A percentile compares a stretch with the other conserved stretches of the same genome.
phyloP scores from a whole-genome alignment of 2,113 vertebrate species.

The Aphyosemion australe region DNA sequence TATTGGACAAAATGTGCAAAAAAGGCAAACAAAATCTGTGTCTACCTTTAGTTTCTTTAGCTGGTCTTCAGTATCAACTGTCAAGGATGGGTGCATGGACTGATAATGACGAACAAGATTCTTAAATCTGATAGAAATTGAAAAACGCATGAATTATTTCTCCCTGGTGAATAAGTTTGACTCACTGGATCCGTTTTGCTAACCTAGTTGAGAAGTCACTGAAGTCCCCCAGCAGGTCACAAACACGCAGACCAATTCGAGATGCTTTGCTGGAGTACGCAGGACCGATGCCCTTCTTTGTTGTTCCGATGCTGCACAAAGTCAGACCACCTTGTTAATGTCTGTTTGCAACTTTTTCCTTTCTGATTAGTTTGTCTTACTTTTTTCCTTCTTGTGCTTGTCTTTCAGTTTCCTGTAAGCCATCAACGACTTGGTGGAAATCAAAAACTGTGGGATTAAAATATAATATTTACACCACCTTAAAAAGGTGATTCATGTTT shows the following conservation, averaged over 20 bases:
- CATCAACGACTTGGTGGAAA: constrained; percentile 96
- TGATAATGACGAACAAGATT: constrained; percentile 91
- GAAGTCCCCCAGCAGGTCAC: constrained; percentile 94
- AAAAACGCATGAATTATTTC: background rate
- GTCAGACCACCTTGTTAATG: background rate
- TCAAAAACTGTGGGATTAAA: constrained; percentile 87
- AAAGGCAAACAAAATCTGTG: background rate
- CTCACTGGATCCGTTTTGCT: background rate
- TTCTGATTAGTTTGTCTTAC: constrained; percentile 70
- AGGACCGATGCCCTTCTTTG: constrained; percentile 96
- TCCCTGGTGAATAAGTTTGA: background rate
- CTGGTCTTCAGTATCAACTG: constrained; percentile 88
- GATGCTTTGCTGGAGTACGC: constrained; percentile 96
- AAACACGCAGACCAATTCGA: constrained; percentile 92
- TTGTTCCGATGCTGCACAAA: constrained; percentile 92
- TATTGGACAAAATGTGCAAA: background rate
- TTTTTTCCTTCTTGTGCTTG: constrained; percentile 96
- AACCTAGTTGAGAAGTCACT: constrained; percentile 90
- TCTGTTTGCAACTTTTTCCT: background rate
- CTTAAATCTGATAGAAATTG: constrained; percentile 85
- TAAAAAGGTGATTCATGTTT: background rate
- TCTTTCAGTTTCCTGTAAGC: constrained; percentile 93
- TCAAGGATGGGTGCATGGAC: constrained; percentile 91
- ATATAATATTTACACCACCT: background rate
- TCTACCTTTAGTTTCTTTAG: constrained; percentile 92